Evolutionary conservation across 1,140 invertebrate species (phyloP).

Genomic region (Drosophila parabipectinata): DNA sequence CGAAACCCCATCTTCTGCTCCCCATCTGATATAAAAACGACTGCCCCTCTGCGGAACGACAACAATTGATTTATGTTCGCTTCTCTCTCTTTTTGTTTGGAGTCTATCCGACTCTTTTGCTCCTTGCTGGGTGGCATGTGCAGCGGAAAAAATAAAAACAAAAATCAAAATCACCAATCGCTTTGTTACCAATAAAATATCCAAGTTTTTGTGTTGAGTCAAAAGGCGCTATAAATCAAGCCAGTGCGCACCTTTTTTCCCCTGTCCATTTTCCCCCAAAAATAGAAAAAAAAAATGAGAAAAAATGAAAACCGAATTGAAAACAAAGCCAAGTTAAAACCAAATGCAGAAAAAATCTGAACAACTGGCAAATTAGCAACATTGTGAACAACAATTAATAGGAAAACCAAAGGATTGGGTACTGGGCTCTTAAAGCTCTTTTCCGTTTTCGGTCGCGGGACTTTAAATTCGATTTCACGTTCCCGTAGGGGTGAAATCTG

Average conservation of each 20-base stretch:
- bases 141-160: conserved; percentile 45
- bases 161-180: conserved; percentile 36
- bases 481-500: conserved; percentile 82
- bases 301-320: conserved; percentile 14
- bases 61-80: conserved; percentile 77
- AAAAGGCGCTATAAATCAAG: conserved; percentile 81
- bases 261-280: conserved; percentile 15
- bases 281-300: conserved; percentile 15
- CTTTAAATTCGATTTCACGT: conserved; percentile 77
- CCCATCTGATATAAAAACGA: neutral
- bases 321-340: conserved; percentile 15
- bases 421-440: conserved; percentile 25
- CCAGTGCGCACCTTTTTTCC: conserved; percentile 56
- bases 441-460: conserved; percentile 24
- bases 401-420: conserved; percentile 42
- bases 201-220: conserved; percentile 75
- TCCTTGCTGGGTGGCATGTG: conserved; percentile 65
- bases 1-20: neutral
- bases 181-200: conserved; percentile 76
- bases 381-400: conserved; percentile 76
- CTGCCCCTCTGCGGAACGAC: conserved; percentile 23
- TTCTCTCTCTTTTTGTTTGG: conserved; percentile 55
- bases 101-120: conserved; percentile 33
- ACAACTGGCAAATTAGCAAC: conserved; percentile 68
- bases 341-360: conserved; percentile 34